Percentiles rank a stretch among this genome's conserved stretches.
phyloP scores from a whole-genome alignment of 2,113 vertebrate species.

The Thinocorus orbignyianus region DNA sequence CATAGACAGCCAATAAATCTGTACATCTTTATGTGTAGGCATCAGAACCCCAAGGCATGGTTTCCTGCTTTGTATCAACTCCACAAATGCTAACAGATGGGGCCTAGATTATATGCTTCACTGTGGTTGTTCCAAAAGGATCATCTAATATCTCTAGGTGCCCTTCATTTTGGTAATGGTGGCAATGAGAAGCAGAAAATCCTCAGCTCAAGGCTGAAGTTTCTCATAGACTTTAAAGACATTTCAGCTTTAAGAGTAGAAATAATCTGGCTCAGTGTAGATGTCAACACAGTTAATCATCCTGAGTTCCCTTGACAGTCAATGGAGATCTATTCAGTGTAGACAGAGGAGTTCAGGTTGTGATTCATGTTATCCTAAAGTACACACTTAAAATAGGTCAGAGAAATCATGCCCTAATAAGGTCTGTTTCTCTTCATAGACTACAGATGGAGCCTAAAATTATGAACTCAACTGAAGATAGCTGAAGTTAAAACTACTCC shows the following conservation, averaged over 20 bases:
- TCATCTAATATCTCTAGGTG: neutral
- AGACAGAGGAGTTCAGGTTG: neutral
- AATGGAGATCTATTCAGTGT: neutral
- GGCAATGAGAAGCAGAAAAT: neutral
- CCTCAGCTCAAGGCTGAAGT: neutral
- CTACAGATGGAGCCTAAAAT: neutral
- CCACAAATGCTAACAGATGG: neutral
- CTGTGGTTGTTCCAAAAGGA: neutral
- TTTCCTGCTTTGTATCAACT: neutral
- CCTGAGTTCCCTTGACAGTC: neutral
- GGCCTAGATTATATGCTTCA: neutral
- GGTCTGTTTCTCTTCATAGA: conserved; percentile 26
- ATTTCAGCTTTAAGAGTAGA: neutral
- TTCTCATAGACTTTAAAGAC: neutral
- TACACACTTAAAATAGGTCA: conserved; percentile 43
- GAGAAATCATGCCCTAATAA: conserved; percentile 35
- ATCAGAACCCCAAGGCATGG: neutral
- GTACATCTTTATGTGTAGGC: neutral
- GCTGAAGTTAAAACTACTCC: neutral
- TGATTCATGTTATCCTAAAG: conserved; percentile 39
- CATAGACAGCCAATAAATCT: neutral
- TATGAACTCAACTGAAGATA: neutral
- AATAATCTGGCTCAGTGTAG: neutral
- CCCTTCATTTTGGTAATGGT: neutral
- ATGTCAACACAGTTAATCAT: neutral